Evolutionary conservation across 2,113 vertebrate genomes (phyloP), one percentile per base, ranked within the genome.

Genomic region (Gambusia affinis): DNA sequence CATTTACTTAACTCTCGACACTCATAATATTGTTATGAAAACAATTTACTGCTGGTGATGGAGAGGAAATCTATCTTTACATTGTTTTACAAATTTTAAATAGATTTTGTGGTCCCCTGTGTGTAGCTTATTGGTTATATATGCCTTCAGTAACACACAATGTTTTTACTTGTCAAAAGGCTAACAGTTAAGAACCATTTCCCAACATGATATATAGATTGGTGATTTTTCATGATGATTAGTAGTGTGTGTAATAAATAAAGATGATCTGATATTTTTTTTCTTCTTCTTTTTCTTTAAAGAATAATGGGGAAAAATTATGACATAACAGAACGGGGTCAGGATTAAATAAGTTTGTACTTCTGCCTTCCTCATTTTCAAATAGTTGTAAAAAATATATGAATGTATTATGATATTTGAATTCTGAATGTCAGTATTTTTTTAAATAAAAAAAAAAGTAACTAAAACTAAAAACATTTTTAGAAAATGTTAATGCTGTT

Each of bases 1-100:
- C 19, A 87, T 91, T 84, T 77, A 64, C 69, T 69, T 28, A 51
- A 76, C 60, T 79, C 60, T 51, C 76, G 68, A 83, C 71, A 72
- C 70, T 42, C 51, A 63, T 75, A 10, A 77, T 30, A n/a, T 14
- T 64, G 54, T 79, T 77, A 60, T 76, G 44, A 73, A 86, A 76
- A 54, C 28, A 19, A 19, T 74, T 72, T 17, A 6, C 64, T 51
- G 28, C 64, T 61, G 73, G 14, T 72, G 75, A 73, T 82, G 63
- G 19, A 70, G 67, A 64, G 66, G n/a, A 42, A 10, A 35, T n/a
- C 27, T 35, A n/a, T 37, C 31, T 39, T 62, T 12, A 42, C 14
- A 22, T 17, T 70, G n/a, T 70, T 73, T 70, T 70, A 63, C 42
- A 74, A 72, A 70, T 76, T 44, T 68, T 77, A 15, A 51, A 85